These are phyloP conservation scores for Myopa testacea DNA, from an alignment of 2,888 invertebrate genomes.

Conservation along the genomic window DNA sequence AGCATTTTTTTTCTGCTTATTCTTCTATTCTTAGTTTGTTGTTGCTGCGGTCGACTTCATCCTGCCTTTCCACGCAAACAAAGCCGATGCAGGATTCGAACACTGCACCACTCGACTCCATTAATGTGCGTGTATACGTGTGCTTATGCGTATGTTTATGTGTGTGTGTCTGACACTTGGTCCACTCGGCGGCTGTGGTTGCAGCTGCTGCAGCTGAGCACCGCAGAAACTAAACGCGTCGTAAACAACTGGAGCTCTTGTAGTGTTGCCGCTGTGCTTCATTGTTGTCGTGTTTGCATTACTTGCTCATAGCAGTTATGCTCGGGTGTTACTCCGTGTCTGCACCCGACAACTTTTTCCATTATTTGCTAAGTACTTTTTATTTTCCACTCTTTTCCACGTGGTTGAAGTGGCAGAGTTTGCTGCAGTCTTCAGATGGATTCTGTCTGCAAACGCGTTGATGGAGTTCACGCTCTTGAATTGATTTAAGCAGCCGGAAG, in stretches of 20 bases:
- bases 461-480: too few species aligned
- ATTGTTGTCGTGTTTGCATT: not conserved
- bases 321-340: slow-evolving; percentile 10
- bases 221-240: slow-evolving; percentile 14
- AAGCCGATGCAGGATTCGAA: too few species aligned
- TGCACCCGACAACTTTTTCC: slow-evolving; percentile 2
- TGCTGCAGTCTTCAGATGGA: not conserved
- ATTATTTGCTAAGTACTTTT: not conserved
- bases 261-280: not conserved
- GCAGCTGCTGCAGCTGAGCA: slow-evolving; percentile 16
- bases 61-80: too few species aligned
- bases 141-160: not conserved
- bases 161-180: slow-evolving; percentile 8
- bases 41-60: too few species aligned
- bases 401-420: not conserved
- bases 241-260: not conserved
- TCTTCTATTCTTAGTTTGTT: too few species aligned
- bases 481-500: too few species aligned
- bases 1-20: too few species aligned
- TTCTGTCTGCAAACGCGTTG: not conserved
- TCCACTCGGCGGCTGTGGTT: slow-evolving; percentile 18
- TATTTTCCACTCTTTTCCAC: not conserved
- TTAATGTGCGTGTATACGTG: not conserved
- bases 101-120: too few species aligned
- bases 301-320: slow-evolving; percentile 7